phyloP scores from a whole-genome alignment of 2,888 invertebrate species.

The Aspidiotus destructor region DNA sequence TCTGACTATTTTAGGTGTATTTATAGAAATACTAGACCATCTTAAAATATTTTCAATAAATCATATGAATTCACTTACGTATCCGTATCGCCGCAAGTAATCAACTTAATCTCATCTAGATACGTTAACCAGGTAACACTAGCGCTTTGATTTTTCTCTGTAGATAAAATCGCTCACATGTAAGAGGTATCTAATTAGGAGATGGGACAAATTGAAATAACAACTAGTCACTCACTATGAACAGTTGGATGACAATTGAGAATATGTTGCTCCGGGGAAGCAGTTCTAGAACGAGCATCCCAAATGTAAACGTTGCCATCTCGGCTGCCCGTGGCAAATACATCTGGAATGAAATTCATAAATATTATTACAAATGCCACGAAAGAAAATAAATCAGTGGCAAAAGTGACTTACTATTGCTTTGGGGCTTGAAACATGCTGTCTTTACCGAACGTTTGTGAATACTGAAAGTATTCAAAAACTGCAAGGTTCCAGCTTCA shows the following conservation, averaged over 20 bases:
- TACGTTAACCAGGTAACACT: constrained; percentile 76
- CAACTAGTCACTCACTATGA: constrained; percentile 6
- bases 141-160: constrained; percentile 30
- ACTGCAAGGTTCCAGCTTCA: constrained; percentile 29
- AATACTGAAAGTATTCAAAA: constrained; percentile 52
- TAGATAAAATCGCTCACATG: no score
- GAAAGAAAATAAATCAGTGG: constrained; percentile 38
- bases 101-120: constrained; percentile 64
- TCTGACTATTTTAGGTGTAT: neutral
- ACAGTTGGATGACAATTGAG: constrained; percentile 12
- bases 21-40: neutral
- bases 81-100: constrained; percentile 80
- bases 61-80: constrained; percentile 49
- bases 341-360: constrained; percentile 44
- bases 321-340: constrained; percentile 78
- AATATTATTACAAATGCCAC: neutral
- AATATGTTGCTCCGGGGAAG: constrained; percentile 10
- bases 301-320: constrained; percentile 80
- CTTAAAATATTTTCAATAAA: neutral
- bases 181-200: no score
- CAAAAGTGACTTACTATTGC: constrained; percentile 45
- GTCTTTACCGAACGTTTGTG: constrained; percentile 77
- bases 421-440: constrained; percentile 60
- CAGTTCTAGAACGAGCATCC: constrained; percentile 55
- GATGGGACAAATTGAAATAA: neutral